Evolutionary conservation across 2,113 vertebrate species (phyloP).

Genomic region (Ammodytes marinus): DNA sequence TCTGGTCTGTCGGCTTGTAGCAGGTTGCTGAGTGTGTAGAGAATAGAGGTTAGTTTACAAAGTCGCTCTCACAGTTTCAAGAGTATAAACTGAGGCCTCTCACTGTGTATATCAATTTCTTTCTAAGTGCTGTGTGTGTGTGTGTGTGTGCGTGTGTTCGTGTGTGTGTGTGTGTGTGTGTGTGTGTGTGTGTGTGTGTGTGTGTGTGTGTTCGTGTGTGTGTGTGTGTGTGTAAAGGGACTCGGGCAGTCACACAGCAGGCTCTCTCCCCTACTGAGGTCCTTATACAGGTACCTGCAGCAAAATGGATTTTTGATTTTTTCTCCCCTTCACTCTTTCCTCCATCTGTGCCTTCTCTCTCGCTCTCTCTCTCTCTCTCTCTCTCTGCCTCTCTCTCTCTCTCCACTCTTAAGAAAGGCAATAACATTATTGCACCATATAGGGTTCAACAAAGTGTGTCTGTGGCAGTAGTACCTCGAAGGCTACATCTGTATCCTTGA

Average conservation of each 20-base stretch:
- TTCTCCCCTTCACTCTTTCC: conserved; percentile 34
- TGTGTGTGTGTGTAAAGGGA: conserved; percentile 36
- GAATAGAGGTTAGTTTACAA: conserved; percentile 33
- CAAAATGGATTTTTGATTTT: conserved; percentile 69
- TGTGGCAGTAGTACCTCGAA: no score
- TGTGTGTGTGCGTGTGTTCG: conserved; percentile 30
- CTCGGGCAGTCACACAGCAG: conserved; percentile 40
- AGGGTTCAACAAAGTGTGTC: no score
- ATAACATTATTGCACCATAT: no score
- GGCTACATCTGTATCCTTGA: no score
- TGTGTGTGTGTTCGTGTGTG: conserved; percentile 5
- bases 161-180: conserved; percentile 8
- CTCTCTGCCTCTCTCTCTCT: neutral
- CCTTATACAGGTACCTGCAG: conserved; percentile 52
- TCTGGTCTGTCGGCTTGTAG: neutral
- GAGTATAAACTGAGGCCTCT: conserved; percentile 59
- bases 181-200: no score
- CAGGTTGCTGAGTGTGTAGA: conserved; percentile 15
- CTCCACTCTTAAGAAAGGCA: neutral
- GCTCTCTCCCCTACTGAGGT: conserved; percentile 47
- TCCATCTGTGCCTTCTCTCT: neutral
- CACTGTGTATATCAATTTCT: conserved; percentile 52
- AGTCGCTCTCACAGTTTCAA: conserved; percentile 33
- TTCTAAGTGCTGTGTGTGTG: conserved; percentile 43
- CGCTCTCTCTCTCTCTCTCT: conserved; percentile 1